Conservation (phyloP, 2,888 invertebrate species). For the Malacosoma neustria region DNA sequence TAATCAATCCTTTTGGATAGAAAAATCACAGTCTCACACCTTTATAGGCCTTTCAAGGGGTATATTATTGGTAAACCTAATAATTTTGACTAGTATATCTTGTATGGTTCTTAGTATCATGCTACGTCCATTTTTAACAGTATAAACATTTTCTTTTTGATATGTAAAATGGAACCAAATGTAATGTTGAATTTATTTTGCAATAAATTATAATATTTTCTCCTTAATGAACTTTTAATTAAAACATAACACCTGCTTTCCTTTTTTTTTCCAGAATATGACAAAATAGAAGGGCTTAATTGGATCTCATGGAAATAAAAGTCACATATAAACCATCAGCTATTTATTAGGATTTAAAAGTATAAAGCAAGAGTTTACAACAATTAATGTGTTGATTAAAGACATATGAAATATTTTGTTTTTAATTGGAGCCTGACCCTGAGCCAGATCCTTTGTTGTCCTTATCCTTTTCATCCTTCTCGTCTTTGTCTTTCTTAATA, state of each 20-base stretch:
- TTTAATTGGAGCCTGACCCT: slow-evolving; percentile 42
- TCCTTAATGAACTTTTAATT: too few relatives aligned
- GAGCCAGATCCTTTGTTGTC: slow-evolving; percentile 47
- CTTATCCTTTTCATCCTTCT: slow-evolving; percentile 65
- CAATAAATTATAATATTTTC: too few relatives aligned
- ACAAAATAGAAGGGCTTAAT: slow-evolving; percentile 61
- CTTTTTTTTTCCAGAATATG: slow-evolving; percentile 46
- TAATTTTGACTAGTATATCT: neutral
- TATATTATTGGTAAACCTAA: neutral
- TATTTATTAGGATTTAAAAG: slow-evolving; percentile 37
- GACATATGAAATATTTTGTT: slow-evolving; percentile 28
- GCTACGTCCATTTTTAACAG: neutral
- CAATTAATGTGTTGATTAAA: too few relatives aligned
- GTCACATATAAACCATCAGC: slow-evolving; percentile 21
- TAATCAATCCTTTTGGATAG: neutral
- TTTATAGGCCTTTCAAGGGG: neutral
- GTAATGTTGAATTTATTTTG: too few relatives aligned
- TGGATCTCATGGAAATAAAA: slow-evolving; percentile 62
- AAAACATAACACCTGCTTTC: neutral
- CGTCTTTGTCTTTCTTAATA: slow-evolving; percentile 79
- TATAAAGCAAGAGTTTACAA: too few relatives aligned
- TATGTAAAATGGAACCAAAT: too few relatives aligned
- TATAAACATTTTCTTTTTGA: too few relatives aligned
- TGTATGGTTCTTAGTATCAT: slow-evolving; percentile 5
- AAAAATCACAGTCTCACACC: neutral